Evolutionary conservation across 2,888 invertebrate genomes (phyloP).

Genomic region (Hermaeophaga mercurialis): DNA sequence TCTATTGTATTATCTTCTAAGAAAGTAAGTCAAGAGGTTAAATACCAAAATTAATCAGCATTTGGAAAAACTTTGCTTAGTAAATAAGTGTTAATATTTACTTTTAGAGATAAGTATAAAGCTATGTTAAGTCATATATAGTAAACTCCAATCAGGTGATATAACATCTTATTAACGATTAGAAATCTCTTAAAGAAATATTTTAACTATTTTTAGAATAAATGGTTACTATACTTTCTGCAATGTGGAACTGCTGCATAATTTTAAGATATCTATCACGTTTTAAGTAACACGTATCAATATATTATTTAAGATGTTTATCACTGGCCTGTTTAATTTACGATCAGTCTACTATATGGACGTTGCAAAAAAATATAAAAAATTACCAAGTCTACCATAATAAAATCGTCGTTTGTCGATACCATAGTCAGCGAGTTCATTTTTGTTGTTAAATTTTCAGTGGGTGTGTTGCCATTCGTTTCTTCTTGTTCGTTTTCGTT

Average conservation of each 20-base stretch:
- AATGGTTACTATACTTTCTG: too few relatives aligned
- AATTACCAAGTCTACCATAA: slow-evolving; percentile 74
- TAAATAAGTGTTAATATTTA: neutral
- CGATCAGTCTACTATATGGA: neutral
- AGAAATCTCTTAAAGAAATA: too few relatives aligned
- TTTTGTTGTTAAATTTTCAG: slow-evolving; percentile 43
- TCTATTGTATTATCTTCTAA: too few relatives aligned
- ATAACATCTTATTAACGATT: too few relatives aligned
- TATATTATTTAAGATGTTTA: too few relatives aligned
- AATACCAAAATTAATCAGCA: too few relatives aligned
- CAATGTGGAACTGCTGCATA: too few relatives aligned
- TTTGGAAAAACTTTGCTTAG: neutral
- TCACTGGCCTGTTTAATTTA: neutral
- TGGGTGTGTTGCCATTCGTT: slow-evolving; percentile 51
- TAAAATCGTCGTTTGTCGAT: slow-evolving; percentile 68
- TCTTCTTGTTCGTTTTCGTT: slow-evolving; percentile 28
- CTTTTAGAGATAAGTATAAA: neutral
- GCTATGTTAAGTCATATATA: neutral
- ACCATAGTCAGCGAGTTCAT: slow-evolving; percentile 59
- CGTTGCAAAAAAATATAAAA: slow-evolving; percentile 34
- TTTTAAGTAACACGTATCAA: too few relatives aligned
- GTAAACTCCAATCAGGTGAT: neutral
- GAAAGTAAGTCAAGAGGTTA: too few relatives aligned
- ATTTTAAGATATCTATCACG: too few relatives aligned
- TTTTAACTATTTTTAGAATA: too few relatives aligned